Conservation (phyloP, 2,113 vertebrate genomes). For the Heterotis niloticus region DNA sequence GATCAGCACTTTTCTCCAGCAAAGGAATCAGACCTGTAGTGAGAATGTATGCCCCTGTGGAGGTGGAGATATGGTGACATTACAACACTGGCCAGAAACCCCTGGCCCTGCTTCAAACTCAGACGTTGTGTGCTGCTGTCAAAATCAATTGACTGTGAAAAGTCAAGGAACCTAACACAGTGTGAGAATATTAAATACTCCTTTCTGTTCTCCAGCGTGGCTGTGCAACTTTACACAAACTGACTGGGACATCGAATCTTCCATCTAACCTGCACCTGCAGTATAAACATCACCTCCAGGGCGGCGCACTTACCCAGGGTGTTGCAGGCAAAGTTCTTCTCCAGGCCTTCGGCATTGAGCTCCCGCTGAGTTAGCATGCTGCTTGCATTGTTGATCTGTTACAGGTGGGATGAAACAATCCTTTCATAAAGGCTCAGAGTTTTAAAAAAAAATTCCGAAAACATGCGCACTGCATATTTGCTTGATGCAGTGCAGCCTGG, state of each 20-base stretch:
- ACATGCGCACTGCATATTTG: not conserved
- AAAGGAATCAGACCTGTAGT: slow-evolving; percentile 67
- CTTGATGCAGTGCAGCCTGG: not conserved
- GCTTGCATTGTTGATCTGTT: slow-evolving; percentile 70
- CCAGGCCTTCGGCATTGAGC: slow-evolving; percentile 62
- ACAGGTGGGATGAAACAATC: not conserved
- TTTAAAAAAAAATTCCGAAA: not conserved
- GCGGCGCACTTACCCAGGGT: slow-evolving; percentile 59
- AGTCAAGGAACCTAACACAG: too few species aligned
- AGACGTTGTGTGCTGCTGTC: too few species aligned
- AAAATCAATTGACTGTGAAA: too few species aligned
- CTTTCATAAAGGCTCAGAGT: not conserved
- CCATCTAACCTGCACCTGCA: not conserved
- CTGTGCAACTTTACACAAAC: too few species aligned
- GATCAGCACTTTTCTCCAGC: slow-evolving; percentile 68
- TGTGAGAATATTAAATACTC: too few species aligned
- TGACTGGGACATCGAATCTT: not conserved
- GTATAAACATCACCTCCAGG: not conserved
- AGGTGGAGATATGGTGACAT: not conserved
- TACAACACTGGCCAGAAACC: not conserved
- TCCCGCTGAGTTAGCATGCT: slow-evolving; percentile 68
- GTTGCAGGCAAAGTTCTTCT: slow-evolving; percentile 70
- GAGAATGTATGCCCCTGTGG: slow-evolving; percentile 67
- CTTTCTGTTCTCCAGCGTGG: too few species aligned
- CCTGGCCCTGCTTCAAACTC: too few species aligned